phyloP scores from a whole-genome alignment of 2,113 vertebrate species.

The Carassius carassius region DNA sequence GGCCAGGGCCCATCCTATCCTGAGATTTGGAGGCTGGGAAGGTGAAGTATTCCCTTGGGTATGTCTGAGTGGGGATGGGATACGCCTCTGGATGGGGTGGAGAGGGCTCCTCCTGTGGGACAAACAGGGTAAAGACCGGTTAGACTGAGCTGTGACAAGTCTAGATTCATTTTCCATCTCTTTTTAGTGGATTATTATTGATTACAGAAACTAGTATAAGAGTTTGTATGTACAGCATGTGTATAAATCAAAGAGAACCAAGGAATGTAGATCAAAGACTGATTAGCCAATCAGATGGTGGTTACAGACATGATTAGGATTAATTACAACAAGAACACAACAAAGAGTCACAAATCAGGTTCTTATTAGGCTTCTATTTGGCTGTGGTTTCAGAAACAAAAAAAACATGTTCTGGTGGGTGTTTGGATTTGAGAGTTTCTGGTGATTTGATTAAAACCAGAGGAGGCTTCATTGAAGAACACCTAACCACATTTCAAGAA shows the following conservation, averaged over 20 bases:
- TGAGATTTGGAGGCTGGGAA: slow-evolving; percentile 93
- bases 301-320: slow-evolving; percentile 42
- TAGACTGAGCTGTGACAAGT: not conserved
- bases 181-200: not conserved
- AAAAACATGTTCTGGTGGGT: not conserved
- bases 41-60: slow-evolving; percentile 95
- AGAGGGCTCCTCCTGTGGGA: slow-evolving; percentile 83
- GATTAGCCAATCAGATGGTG: slow-evolving; percentile 29
- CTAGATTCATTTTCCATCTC: not conserved
- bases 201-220: slow-evolving; percentile 9
- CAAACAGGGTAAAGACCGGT: slow-evolving; percentile 29
- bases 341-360: not conserved
- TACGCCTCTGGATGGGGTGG: slow-evolving; percentile 91
- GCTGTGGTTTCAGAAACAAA: not conserved
- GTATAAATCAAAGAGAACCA: slow-evolving; percentile 12
- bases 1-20: slow-evolving; percentile 84
- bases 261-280: not conserved
- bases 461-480: not conserved
- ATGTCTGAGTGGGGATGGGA: slow-evolving; percentile 97
- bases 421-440: slow-evolving; percentile 4
- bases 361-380: not conserved
- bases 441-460: slow-evolving; percentile 5
- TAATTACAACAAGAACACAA: slow-evolving; percentile 15
- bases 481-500: not conserved
- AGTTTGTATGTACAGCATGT: slow-evolving; percentile 1